phyloP scores from a whole-genome alignment of 2,888 invertebrate species.

The Polydrusus pterygomalis region DNA sequence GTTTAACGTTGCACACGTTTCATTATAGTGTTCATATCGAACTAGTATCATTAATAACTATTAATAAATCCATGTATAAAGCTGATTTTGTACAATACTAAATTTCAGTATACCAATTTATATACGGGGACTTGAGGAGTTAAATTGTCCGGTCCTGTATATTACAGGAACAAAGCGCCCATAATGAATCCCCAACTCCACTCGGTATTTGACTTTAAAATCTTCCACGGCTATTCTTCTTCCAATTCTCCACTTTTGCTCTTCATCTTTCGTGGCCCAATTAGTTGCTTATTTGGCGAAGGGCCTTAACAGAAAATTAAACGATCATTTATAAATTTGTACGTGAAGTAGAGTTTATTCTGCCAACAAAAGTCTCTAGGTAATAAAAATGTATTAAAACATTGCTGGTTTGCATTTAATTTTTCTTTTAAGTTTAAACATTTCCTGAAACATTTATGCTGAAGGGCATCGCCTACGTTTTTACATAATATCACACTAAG shows the following conservation, averaged over 20 bases:
- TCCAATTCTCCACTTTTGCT: conserved; percentile 45
- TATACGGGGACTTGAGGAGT: too few species aligned
- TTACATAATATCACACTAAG: too few species aligned
- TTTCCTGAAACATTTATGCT: too few species aligned
- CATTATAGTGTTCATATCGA: too few species aligned
- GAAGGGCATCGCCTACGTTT: too few species aligned
- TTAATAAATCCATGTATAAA: too few species aligned
- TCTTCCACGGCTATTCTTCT: conserved; percentile 58
- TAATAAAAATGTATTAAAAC: background rate
- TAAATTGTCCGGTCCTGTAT: conserved; percentile 27
- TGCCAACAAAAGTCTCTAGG: background rate
- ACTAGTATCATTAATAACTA: too few species aligned
- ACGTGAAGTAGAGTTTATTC: conserved; percentile 23
- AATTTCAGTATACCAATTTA: too few species aligned
- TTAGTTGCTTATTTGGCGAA: conserved; percentile 45
- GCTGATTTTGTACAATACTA: too few species aligned
- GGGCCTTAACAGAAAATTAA: conserved; percentile 43
- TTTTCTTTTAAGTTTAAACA: background rate
- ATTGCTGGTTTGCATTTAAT: background rate
- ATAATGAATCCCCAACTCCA: conserved; percentile 68
- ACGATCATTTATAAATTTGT: conserved; percentile 34
- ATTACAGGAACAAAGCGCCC: conserved; percentile 57
- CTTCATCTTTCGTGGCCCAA: conserved; percentile 39
- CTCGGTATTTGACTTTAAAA: conserved; percentile 70
- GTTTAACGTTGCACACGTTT: too few species aligned